Conservation (phyloP, 1,140 invertebrate genomes). For the Sarcophaga peregrina region DNA sequence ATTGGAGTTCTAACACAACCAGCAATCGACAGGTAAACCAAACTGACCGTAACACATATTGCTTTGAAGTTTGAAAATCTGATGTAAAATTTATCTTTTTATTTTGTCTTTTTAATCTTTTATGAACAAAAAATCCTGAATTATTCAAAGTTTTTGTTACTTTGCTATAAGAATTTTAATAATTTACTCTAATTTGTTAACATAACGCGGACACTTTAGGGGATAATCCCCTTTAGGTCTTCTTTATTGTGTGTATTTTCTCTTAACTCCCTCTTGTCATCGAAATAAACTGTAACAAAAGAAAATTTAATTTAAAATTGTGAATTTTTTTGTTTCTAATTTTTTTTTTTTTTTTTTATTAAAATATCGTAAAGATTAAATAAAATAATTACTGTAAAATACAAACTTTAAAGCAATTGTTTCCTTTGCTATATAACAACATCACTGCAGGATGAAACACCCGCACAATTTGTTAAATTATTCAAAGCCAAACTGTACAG, state of each 20-base stretch:
- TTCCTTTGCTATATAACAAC: neutral
- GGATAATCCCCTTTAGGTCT: no score
- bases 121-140: no score
- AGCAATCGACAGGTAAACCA: neutral
- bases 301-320: no score
- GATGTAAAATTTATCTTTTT: neutral
- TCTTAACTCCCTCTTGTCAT: no score
- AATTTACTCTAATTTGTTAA: no score
- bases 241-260: no score
- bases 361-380: neutral
- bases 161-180: no score
- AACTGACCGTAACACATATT: neutral
- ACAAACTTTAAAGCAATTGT: no score
- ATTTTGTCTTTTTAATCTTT: neutral
- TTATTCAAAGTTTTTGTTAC: no score
- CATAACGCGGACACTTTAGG: no score
- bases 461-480: constrained; percentile 57
- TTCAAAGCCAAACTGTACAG: constrained; percentile 53
- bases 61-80: neutral
- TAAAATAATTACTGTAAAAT: neutral
- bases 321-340: no score
- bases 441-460: constrained; percentile 49
- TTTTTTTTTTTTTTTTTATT: neutral
- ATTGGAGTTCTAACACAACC: constrained; percentile 18
- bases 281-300: no score